Percentiles rank a stretch among this genome's conserved stretches.
Evolutionary conservation across 2,113 vertebrate genomes (phyloP).

Genomic region (Apus apus): DNA sequence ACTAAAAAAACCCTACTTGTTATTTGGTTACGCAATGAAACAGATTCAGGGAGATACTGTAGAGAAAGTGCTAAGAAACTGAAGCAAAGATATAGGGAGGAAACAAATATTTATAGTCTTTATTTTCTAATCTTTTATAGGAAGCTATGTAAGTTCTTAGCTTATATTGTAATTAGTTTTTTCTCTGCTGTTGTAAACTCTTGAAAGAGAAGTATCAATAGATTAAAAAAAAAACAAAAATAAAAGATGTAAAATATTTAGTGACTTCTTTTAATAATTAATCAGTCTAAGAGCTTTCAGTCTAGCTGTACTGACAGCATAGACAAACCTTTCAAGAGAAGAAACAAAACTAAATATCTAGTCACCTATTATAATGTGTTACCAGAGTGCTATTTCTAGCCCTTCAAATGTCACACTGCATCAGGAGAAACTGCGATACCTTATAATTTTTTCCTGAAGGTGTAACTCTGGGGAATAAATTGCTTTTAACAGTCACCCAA

Average conservation of each 20-base stretch:
- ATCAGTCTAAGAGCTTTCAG: constrained; percentile 20
- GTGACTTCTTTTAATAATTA: constrained; percentile 47
- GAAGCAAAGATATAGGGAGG: background rate
- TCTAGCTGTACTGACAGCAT: constrained; percentile 3
- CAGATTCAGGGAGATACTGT: background rate
- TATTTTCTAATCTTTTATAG: background rate
- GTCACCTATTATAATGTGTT: constrained; percentile 9
- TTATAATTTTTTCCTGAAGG: background rate
- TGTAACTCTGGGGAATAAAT: background rate
- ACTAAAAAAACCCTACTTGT: background rate
- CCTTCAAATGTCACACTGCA: background rate
- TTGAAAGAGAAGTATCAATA: background rate
- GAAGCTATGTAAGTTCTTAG: background rate
- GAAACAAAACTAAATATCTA: constrained; percentile 10
- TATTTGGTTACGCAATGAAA: background rate
- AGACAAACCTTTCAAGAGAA: background rate
- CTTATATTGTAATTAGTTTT: background rate
- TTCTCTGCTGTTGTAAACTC: background rate
- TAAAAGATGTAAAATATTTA: constrained; percentile 62
- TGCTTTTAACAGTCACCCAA: background rate
- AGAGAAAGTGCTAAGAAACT: background rate
- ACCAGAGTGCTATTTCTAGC: background rate
- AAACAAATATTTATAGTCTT: background rate
- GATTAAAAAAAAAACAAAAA: constrained; percentile 3
- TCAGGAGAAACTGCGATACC: background rate